Conservation (phyloP, 2,113 vertebrate species). For the Pyrgilauda ruficollis region DNA sequence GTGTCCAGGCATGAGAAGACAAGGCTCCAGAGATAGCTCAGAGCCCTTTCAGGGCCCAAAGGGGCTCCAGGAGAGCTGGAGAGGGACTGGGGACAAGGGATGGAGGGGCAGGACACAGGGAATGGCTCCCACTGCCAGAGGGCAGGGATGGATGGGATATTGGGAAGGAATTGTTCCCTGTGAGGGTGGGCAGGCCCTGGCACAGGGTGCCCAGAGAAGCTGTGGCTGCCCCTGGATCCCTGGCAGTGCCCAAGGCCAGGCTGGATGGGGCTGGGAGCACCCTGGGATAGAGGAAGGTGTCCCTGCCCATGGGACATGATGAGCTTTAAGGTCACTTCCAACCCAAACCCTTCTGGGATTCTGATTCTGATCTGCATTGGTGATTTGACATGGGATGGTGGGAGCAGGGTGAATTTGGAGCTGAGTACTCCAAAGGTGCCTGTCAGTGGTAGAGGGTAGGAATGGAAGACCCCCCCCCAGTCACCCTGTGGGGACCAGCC, state of each 20-base stretch:
- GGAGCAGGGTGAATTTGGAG: background rate
- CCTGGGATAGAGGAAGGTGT: background rate
- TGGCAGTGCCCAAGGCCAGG: rapidly evolving
- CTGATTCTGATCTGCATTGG: background rate
- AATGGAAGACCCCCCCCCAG: background rate
- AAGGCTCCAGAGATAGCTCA: background rate
- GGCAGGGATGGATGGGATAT: rapidly evolving
- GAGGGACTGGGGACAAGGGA: background rate
- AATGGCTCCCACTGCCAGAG: background rate
- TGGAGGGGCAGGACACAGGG: background rate
- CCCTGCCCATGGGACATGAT: background rate
- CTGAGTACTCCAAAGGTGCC: background rate
- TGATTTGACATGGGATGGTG: rapidly evolving
- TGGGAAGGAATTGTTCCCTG: background rate
- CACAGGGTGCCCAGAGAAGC: background rate
- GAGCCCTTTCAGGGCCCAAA: rapidly evolving
- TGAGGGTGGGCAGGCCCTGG: rapidly evolving
- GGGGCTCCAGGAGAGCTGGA: background rate
- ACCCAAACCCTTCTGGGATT: background rate
- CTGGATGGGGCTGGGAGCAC: rapidly evolving
- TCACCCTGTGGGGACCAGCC: background rate
- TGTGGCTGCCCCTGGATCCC: background rate
- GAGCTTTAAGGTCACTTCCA: background rate
- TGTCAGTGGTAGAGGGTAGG: background rate
- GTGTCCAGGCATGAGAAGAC: background rate